phyloP scores from a whole-genome alignment of 1,140 invertebrate species.

The Lepidurus apus region DNA sequence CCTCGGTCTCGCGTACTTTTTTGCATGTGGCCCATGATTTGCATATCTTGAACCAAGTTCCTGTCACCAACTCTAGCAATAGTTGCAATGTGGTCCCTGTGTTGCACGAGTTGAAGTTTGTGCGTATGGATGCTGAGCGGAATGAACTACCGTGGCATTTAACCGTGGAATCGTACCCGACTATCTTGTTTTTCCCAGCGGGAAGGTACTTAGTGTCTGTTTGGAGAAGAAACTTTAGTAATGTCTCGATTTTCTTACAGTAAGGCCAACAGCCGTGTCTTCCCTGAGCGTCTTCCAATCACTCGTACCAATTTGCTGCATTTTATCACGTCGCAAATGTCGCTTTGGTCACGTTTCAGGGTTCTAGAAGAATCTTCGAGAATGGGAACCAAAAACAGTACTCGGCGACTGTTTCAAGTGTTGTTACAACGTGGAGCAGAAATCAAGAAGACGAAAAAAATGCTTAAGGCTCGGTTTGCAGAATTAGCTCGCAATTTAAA shows the following conservation, averaged over 20 bases:
- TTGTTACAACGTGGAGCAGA: background rate
- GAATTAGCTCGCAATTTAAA: background rate
- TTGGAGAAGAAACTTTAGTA: background rate
- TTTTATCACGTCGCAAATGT: background rate
- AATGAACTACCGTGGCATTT: slow-evolving; percentile 18
- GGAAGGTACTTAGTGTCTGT: background rate
- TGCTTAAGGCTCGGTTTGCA: background rate
- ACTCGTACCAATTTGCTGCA: background rate
- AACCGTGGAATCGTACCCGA: background rate
- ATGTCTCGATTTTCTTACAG: background rate
- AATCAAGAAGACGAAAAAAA: background rate
- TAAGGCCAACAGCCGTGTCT: background rate
- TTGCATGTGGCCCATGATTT: background rate
- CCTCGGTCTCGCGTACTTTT: background rate
- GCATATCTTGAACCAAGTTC: background rate
- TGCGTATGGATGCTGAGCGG: slow-evolving; percentile 12
- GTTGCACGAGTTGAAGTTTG: background rate
- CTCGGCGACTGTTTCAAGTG: background rate
- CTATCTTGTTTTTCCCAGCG: background rate
- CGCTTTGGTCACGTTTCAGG: slow-evolving; percentile 16
- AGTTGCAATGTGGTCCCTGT: background rate
- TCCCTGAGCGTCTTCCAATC: slow-evolving; percentile 7
- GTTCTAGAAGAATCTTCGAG: background rate
- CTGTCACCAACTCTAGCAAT: background rate
- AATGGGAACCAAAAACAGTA: background rate